Conservation (phyloP, 1,140 invertebrate genomes). For the Camponotus pennsylvanicus region DNA sequence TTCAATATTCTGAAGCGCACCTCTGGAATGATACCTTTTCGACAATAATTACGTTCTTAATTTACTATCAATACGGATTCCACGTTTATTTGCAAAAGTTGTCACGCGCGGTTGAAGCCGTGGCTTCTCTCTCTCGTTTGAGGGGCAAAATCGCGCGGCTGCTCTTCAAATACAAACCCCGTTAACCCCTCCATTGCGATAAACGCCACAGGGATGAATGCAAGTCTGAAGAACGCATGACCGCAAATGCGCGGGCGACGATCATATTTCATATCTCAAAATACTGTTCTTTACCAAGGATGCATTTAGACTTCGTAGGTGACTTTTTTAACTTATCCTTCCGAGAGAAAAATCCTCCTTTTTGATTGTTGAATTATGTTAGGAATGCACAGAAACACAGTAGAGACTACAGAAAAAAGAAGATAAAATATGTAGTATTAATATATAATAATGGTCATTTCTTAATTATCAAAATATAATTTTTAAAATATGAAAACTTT, state of each 20-base stretch:
- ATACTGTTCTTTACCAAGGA: not conserved
- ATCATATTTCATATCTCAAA: slow-evolving; percentile 51
- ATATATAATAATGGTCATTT: not conserved
- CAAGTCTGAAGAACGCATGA: slow-evolving; percentile 74
- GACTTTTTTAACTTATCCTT: slow-evolving; percentile 23
- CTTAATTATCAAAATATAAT: not conserved
- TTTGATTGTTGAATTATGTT: not conserved
- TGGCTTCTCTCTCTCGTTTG: slow-evolving; percentile 68
- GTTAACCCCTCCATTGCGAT: not conserved
- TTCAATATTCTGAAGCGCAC: not conserved
- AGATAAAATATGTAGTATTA: not conserved
- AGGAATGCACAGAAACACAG: not conserved
- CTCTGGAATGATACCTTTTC: not conserved
- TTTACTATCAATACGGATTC: not conserved
- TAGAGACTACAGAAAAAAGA: not conserved
- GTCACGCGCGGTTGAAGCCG: slow-evolving; percentile 54
- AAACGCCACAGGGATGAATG: slow-evolving; percentile 59
- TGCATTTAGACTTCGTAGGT: slow-evolving; percentile 4
- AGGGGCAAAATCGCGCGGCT: slow-evolving; percentile 72
- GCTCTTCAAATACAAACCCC: slow-evolving; percentile 78
- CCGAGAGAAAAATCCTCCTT: not conserved
- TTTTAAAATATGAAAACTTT: not conserved
- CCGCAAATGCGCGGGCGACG: slow-evolving; percentile 49
- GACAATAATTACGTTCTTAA: not conserved
- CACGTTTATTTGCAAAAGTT: slow-evolving; percentile 20